Conservation (phyloP, 2,113 vertebrate species). For the Polyodon spathula region DNA sequence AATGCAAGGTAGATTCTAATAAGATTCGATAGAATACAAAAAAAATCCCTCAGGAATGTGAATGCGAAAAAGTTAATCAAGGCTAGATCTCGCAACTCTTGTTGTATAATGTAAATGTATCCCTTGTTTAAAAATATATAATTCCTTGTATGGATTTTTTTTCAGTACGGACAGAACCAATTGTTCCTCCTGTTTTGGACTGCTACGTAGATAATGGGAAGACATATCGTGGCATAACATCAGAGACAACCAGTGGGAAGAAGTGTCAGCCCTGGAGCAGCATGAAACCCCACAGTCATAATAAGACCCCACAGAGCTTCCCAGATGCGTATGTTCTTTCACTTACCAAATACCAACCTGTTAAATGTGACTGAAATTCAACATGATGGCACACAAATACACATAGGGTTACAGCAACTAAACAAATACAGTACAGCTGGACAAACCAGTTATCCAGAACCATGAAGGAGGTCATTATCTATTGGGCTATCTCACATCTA, state of each 20-base stretch:
- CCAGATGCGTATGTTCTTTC: slow-evolving; percentile 74
- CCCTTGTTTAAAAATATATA: too few species aligned
- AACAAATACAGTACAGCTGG: too few species aligned
- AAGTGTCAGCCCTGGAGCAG: slow-evolving; percentile 82
- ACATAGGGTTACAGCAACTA: background rate
- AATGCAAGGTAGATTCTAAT: too few species aligned
- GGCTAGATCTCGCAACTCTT: too few species aligned
- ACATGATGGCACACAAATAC: background rate
- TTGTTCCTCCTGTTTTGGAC: slow-evolving; percentile 57
- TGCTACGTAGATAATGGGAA: slow-evolving; percentile 70
- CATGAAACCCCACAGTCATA: slow-evolving; percentile 68
- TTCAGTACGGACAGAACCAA: slow-evolving; percentile 34
- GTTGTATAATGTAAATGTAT: too few species aligned
- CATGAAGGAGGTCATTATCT: too few species aligned
- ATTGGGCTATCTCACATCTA: too few species aligned
- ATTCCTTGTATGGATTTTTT: slow-evolving; percentile 1
- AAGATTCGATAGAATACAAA: too few species aligned
- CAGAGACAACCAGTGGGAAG: slow-evolving; percentile 77
- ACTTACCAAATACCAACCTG: background rate
- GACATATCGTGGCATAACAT: slow-evolving; percentile 71
- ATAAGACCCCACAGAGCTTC: slow-evolving; percentile 52
- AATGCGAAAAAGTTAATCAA: too few species aligned
- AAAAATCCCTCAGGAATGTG: too few species aligned
- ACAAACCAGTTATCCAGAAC: too few species aligned
- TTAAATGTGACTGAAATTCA: slow-evolving; percentile 11